Conservation (phyloP, 2,113 vertebrate genomes). For the Corythornis vintsioides region DNA sequence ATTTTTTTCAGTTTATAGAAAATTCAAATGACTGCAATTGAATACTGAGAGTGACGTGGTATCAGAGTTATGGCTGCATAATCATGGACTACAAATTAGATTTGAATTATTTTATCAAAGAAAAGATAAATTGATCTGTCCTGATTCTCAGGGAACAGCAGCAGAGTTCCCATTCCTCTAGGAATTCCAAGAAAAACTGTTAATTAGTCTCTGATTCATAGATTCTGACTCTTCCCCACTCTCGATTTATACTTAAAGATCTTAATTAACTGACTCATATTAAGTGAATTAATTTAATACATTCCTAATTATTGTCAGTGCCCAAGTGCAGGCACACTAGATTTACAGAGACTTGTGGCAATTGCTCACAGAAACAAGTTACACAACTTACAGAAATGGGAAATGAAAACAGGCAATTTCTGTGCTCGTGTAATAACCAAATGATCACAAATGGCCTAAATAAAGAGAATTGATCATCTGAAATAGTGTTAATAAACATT, state of each 20-base stretch:
- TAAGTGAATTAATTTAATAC: neutral
- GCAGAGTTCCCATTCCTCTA: neutral
- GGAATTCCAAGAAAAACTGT: neutral
- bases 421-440: conserved; percentile 11
- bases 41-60: neutral
- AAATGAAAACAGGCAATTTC: neutral
- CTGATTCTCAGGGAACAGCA: neutral
- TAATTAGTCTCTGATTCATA: neutral
- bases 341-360: neutral
- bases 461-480: conserved; percentile 2
- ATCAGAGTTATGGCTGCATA: neutral
- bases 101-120: neutral
- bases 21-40: neutral
- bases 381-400: neutral
- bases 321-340: neutral
- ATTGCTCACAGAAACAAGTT: neutral
- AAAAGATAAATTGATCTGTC: neutral
- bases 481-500: neutral
- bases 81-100: neutral
- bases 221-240: neutral
- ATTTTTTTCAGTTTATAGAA: neutral
- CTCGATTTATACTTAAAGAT: neutral
- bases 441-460: conserved; percentile 25
- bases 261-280: neutral
- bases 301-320: neutral